phyloP scores from a whole-genome alignment of 2,113 vertebrate species.

The Dicentrarchus labrax region DNA sequence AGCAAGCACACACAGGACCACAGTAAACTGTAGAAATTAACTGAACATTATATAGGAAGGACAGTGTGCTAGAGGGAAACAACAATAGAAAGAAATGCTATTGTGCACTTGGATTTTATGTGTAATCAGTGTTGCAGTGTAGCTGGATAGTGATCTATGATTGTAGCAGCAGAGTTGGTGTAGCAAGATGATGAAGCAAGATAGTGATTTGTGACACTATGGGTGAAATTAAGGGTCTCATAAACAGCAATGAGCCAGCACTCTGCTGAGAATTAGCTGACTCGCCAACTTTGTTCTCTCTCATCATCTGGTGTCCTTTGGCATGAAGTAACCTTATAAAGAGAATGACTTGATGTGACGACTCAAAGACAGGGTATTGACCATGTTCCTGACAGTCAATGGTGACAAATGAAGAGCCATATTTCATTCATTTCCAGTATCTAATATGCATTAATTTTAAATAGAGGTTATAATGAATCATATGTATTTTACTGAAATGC shows the following conservation, averaged over 20 bases:
- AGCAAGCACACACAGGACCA: neutral
- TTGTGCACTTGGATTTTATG: neutral
- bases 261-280: neutral
- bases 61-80: neutral
- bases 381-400: neutral
- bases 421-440: neutral
- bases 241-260: constrained; percentile 16
- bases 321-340: neutral
- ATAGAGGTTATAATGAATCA: neutral
- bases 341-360: neutral
- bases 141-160: constrained; percentile 12
- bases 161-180: neutral
- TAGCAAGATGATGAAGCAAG: neutral
- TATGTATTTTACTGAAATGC: neutral
- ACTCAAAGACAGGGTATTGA: neutral
- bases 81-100: neutral
- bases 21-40: neutral
- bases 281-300: constrained; percentile 9
- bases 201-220: constrained; percentile 1
- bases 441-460: neutral
- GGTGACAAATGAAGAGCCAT: neutral
- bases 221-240: constrained; percentile 21
- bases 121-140: neutral
- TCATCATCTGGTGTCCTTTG: neutral
- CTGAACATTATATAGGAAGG: neutral